Evolutionary conservation across 2,797 vertebrate species (phyloP).

Genomic region (Rachycentron canadum): DNA sequence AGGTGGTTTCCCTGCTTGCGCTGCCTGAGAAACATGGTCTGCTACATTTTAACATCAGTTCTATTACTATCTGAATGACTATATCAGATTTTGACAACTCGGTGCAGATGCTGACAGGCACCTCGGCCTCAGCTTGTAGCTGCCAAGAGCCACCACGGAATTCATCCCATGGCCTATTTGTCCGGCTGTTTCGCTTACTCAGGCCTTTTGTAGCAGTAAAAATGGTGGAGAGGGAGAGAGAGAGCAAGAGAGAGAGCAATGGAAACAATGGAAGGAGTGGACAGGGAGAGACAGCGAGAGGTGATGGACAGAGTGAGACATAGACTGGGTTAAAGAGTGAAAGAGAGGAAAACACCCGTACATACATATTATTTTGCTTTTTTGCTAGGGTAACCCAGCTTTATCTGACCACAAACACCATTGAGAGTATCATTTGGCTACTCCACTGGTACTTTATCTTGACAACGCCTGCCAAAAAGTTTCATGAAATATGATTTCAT

Average conservation of each 20-base stretch:
- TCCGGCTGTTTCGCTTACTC: slow-evolving; percentile 80
- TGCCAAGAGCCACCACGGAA: slow-evolving; percentile 79
- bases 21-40: slow-evolving; percentile 71
- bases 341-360: slow-evolving; percentile 32
- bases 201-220: slow-evolving; percentile 58
- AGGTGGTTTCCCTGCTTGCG: slow-evolving; percentile 59
- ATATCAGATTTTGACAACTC: slow-evolving; percentile 82
- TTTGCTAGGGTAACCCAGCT: slow-evolving; percentile 46
- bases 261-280: slow-evolving; percentile 43
- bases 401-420: slow-evolving; percentile 35
- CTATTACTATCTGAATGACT: slow-evolving; percentile 79
- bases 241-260: background rate
- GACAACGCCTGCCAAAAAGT: slow-evolving; percentile 57
- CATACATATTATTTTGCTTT: slow-evolving; percentile 36
- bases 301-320: slow-evolving; percentile 51
- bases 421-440: slow-evolving; percentile 62
- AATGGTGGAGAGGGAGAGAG: slow-evolving; percentile 29
- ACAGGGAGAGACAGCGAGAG: slow-evolving; percentile 28
- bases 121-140: slow-evolving; percentile 54
- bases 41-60: slow-evolving; percentile 72
- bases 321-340: slow-evolving; percentile 14
- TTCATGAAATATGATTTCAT: slow-evolving; percentile 68
- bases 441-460: slow-evolving; percentile 57
- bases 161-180: slow-evolving; percentile 74
- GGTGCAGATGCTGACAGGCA: slow-evolving; percentile 78